Evolutionary conservation across 2,888 invertebrate genomes (phyloP), one percentile per base, ranked within the genome.

Genomic region (Sepiola atlantica): DNA sequence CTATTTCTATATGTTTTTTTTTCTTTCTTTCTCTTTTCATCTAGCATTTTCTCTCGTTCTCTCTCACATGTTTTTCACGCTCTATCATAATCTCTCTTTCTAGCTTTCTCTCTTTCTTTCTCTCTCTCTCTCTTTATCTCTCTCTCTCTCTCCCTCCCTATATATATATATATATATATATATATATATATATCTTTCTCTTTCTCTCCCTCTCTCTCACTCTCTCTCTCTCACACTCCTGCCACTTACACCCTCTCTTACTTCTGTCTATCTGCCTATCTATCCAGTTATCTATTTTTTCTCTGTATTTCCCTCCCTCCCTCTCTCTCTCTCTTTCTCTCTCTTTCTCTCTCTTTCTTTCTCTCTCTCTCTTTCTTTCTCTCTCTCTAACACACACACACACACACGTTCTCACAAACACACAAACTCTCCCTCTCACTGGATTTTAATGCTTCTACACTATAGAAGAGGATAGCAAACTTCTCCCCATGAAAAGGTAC

Each of bases 391-490:
- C 91, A 20, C 91, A n/a, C 91, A n/a, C 91, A 45, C 45, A 45
- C 45, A 45, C 45, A 45, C 45, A 45, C 45, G 45, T 8, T 2
- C 8, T 2, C 45, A 45, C 45, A 45, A 2, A 45, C 45, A 45
- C 45, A 45, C 45, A 28, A 4, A 28, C 77, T 6, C 77, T 6
- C 77, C 77, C 28, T 92, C 18, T 54, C 54, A 28, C 55, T 77
- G 77, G 77, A 77, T 77, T n/a, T 77, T 77, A 77, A 77, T 77
- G 77, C 77, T 77, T 77, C 77, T 32, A n/a, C 77, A 77, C n/a
- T n/a, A 32, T 77, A 77, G 77, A 77, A 77, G n/a, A 77, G 77
- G n/a, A 77, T 77, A 77, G n/a, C n/a, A 77, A 77, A 77, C n/a
- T 77, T 77, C 77, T 77, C 77, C n/a, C 32, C 77, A 77, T 77